Conservation (phyloP, 2,797 vertebrate species). For the Natrix natrix region DNA sequence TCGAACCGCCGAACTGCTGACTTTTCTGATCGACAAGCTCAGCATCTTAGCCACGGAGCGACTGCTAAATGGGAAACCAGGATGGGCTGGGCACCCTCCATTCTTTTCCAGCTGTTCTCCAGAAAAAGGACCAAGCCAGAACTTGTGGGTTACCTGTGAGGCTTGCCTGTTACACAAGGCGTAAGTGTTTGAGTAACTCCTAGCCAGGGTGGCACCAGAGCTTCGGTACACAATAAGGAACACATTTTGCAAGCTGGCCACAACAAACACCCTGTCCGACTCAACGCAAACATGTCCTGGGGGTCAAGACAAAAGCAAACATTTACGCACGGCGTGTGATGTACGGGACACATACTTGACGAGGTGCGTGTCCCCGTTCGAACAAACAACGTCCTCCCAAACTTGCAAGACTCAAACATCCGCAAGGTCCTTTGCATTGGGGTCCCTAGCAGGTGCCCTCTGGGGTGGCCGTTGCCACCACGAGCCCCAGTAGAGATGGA, state of each 20-base stretch:
- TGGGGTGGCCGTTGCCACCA: constrained; percentile 47
- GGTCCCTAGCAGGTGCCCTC: constrained; percentile 54
- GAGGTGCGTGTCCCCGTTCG: constrained; percentile 40
- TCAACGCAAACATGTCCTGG: constrained; percentile 55
- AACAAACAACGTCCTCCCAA: constrained; percentile 51
- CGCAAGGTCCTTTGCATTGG: constrained; percentile 39
- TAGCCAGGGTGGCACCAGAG: constrained; percentile 64
- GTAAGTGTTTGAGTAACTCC: constrained; percentile 44
- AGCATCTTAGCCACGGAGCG: too few relatives aligned
- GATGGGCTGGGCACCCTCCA: too few relatives aligned
- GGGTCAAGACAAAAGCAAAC: constrained; percentile 57
- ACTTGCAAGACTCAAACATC: constrained; percentile 56
- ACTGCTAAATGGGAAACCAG: too few relatives aligned
- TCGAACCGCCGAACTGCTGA: too few relatives aligned
- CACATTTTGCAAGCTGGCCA: constrained; percentile 63
- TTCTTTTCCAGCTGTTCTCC: too few relatives aligned
- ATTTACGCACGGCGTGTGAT: constrained; percentile 50
- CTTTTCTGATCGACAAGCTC: too few relatives aligned
- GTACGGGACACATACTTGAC: constrained; percentile 57
- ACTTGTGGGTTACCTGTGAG: constrained; percentile 67
- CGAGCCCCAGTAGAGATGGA: constrained; percentile 50
- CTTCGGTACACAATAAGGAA: constrained; percentile 59
- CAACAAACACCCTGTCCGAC: constrained; percentile 63
- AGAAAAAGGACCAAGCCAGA: constrained; percentile 39
- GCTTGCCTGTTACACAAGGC: constrained; percentile 47